Percentiles rank a stretch among this genome's conserved stretches.
phyloP scores from a whole-genome alignment of 2,888 invertebrate genomes.

The Hyppa rectilinea region DNA sequence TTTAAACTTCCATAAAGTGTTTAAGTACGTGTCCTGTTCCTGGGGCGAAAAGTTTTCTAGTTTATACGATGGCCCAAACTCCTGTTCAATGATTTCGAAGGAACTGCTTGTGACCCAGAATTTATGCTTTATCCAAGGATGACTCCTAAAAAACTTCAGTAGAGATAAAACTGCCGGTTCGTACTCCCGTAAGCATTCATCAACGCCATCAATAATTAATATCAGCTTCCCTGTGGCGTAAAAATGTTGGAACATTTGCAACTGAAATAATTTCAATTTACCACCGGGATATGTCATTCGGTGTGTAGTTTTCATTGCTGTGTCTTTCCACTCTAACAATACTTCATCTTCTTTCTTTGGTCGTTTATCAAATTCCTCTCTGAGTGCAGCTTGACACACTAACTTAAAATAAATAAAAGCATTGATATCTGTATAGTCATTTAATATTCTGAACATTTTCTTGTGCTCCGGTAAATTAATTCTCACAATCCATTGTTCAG shows the following conservation, averaged over 20 bases:
- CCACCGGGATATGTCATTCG: constrained; percentile 2
- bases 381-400: constrained; percentile 9
- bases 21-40: constrained; percentile 39
- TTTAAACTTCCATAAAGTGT: constrained; percentile 36
- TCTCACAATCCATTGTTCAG: constrained; percentile 51
- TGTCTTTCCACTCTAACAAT: neutral
- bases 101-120: constrained; percentile 55
- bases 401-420: constrained; percentile 18
- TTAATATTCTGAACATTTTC: constrained; percentile 29
- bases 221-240: constrained; percentile 11
- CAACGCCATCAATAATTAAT: neutral
- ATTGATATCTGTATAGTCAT: constrained; percentile 17
- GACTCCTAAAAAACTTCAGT: constrained; percentile 15
- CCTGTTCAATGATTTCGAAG: constrained; percentile 21
- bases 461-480: constrained; percentile 42
- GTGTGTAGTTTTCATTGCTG: neutral
- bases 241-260: constrained; percentile 41
- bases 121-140: constrained; percentile 25
- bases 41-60: constrained; percentile 34
- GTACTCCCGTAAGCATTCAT: neutral
- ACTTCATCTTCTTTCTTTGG: neutral
- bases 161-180: constrained; percentile 17
- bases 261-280: neutral
- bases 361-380: neutral
- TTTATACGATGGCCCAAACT: constrained; percentile 35